Percentiles rank a stretch among this genome's conserved stretches.
phyloP scores from a whole-genome alignment of 2,113 vertebrate species.

The Aythya baeri region DNA sequence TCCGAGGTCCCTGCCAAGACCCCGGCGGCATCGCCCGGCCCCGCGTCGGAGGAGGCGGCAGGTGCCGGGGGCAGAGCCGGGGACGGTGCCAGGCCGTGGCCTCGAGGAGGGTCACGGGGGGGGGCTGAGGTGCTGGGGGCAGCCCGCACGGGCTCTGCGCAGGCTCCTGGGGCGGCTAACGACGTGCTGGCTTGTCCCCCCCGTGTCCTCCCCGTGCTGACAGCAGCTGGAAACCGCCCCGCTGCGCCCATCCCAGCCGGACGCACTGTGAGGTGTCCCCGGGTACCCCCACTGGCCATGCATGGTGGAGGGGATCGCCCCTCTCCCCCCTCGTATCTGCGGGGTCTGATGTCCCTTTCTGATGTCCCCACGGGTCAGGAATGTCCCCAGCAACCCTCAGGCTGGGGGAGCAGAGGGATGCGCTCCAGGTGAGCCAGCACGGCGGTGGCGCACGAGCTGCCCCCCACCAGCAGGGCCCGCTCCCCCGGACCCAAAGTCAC shows the following conservation, averaged over 20 bases:
- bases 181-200: fast-evolving
- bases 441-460: too few species aligned
- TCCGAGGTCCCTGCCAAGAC: not conserved
- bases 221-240: not conserved
- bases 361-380: too few species aligned
- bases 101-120: fast-evolving
- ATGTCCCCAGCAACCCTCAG: too few species aligned
- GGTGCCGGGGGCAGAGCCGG: not conserved
- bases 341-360: not conserved
- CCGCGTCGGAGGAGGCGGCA: not conserved
- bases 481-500: too few species aligned
- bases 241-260: fast-evolving
- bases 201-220: not conserved
- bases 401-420: too few species aligned
- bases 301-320: too few species aligned
- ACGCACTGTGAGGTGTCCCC: not conserved
- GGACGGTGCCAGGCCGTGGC: not conserved
- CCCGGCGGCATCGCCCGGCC: too few species aligned
- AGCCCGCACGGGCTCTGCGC: not conserved
- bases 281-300: too few species aligned
- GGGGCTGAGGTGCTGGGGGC: not conserved
- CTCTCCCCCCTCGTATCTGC: too few species aligned
- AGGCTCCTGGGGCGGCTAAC: not conserved
- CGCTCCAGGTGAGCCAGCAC: too few species aligned
- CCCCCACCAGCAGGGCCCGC: too few species aligned